phyloP scores from a whole-genome alignment of 1,140 invertebrate species.

The Teleogryllus occipitalis region DNA sequence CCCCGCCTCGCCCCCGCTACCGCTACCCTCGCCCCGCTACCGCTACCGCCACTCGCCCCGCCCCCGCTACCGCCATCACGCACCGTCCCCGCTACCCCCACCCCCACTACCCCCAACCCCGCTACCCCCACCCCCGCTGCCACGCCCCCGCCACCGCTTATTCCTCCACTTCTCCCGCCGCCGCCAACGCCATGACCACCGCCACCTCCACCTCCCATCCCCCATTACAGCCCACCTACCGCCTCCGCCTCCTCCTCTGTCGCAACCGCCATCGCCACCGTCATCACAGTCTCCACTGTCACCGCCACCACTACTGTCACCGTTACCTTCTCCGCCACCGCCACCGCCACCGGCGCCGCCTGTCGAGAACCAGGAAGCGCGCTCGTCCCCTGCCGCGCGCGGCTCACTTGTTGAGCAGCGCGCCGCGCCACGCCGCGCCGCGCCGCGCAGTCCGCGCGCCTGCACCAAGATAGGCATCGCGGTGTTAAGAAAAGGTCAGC shows the following conservation, averaged over 20 bases:
- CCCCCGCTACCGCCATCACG: no score
- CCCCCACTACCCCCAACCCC: no score
- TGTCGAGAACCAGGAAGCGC: not conserved
- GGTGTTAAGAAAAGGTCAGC: not conserved
- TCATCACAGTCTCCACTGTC: no score
- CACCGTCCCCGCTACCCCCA: no score
- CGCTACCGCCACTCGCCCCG: no score
- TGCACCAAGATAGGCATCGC: not conserved
- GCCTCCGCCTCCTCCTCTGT: not conserved
- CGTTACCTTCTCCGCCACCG: not conserved
- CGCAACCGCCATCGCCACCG: not conserved
- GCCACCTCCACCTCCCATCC: not conserved
- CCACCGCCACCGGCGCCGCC: not conserved
- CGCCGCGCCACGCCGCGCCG: no score
- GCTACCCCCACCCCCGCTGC: no score
- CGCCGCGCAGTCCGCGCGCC: no score
- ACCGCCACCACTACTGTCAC: not conserved
- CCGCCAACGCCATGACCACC: not conserved
- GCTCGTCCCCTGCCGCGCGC: not conserved
- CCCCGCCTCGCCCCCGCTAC: no score
- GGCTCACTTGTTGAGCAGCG: not conserved
- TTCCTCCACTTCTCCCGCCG: not conserved
- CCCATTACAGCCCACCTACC: not conserved
- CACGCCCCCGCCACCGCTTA: not conserved
- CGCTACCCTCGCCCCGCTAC: no score